phyloP scores from a whole-genome alignment of 2,888 invertebrate species.

The Phyto melanocephala region DNA sequence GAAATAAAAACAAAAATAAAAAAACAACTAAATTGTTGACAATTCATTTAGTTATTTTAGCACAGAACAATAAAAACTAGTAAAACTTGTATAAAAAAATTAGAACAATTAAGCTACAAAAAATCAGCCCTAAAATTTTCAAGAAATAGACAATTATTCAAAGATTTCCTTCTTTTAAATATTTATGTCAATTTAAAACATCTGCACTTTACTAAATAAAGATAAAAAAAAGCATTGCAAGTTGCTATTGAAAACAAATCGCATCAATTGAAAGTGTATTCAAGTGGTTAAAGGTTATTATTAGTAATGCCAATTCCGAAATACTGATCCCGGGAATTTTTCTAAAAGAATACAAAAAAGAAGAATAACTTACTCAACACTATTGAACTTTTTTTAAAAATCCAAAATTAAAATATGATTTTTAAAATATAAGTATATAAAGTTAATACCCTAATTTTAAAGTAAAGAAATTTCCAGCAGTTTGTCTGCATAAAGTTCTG shows the following conservation, averaged over 20 bases:
- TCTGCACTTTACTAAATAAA: neutral
- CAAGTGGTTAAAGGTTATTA: neutral
- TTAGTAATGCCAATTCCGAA: too few relatives aligned
- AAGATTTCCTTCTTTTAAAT: neutral
- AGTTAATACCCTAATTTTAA: too few relatives aligned
- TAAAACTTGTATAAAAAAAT: constrained; percentile 42
- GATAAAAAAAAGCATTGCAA: neutral
- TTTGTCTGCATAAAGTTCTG: too few relatives aligned
- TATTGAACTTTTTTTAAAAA: too few relatives aligned
- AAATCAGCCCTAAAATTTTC: constrained; percentile 20
- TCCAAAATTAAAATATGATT: too few relatives aligned
- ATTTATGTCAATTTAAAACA: constrained; percentile 26
- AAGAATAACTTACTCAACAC: too few relatives aligned
- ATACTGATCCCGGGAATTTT: too few relatives aligned
- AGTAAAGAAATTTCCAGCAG: too few relatives aligned
- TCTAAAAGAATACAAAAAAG: too few relatives aligned
- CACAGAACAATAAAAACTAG: constrained; percentile 29
- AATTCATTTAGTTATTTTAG: constrained; percentile 17
- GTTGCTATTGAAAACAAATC: neutral
- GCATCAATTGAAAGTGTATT: neutral
- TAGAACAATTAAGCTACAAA: constrained; percentile 23
- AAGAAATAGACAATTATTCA: constrained; percentile 2
- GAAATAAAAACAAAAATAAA: too few relatives aligned
- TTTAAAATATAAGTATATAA: too few relatives aligned
- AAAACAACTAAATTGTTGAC: constrained; percentile 23